Evolutionary conservation across 2,113 vertebrate genomes (phyloP).

Genomic region (Entomyzon cyanotis): DNA sequence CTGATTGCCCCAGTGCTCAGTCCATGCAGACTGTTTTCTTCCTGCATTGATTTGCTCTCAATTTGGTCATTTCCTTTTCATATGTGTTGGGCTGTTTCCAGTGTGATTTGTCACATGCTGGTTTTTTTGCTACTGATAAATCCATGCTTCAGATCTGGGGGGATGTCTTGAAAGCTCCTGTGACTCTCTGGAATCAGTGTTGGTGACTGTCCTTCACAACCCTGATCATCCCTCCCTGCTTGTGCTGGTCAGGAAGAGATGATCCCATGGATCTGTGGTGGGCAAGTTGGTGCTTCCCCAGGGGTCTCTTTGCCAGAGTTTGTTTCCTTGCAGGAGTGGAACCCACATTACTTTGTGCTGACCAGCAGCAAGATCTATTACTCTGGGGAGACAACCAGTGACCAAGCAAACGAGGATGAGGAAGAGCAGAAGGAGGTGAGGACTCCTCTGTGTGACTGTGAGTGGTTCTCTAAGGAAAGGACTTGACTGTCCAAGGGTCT

Average conservation of each 20-base stretch:
- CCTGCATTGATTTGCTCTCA: not conserved
- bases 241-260: not conserved
- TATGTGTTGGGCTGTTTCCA: not conserved
- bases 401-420: constrained; percentile 93
- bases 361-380: constrained; percentile 98
- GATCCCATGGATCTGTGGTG: not conserved
- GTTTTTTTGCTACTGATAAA: not conserved
- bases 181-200: not conserved
- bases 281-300: not conserved
- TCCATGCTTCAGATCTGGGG: not conserved
- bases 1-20: not conserved
- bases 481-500: not conserved
- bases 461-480: not conserved
- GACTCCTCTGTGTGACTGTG: not conserved
- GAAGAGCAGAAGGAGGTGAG: constrained; percentile 96
- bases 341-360: constrained; percentile 97
- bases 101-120: not conserved
- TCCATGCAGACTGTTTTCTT: not conserved
- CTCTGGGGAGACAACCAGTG: constrained; percentile 91
- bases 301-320: not conserved
- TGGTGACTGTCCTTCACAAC: not conserved
- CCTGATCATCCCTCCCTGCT: not conserved
- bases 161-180: not conserved
- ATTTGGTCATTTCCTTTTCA: not conserved
- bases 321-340: constrained; percentile 87